These are phyloP conservation scores for Epistrophe grossulariae DNA, from an alignment of 2,888 invertebrate species.

Conservation along the genomic window DNA sequence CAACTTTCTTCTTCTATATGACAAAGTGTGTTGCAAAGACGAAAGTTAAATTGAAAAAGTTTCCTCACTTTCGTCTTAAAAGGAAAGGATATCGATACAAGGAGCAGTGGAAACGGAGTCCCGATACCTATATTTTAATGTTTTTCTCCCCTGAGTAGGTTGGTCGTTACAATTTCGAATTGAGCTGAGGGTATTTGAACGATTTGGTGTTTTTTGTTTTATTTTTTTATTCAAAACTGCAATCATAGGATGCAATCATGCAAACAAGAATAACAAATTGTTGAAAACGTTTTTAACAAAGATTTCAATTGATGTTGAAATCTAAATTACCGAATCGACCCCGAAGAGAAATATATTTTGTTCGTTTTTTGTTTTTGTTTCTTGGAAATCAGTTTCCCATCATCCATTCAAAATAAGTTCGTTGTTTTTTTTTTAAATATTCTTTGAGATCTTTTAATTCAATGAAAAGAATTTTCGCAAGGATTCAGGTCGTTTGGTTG, in stretches of 20 bases:
- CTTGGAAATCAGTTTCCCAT: conserved; percentile 32
- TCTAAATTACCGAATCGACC: conserved; percentile 28
- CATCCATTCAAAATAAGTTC: conserved; percentile 17
- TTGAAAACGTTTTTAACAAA: conserved; percentile 38
- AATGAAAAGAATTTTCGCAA: conserved; percentile 26
- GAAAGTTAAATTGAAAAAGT: conserved; percentile 75
- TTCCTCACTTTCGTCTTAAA: conserved; percentile 53
- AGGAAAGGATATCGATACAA: conserved; percentile 71
- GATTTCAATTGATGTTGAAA: conserved; percentile 57
- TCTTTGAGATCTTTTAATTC: conserved; percentile 39
- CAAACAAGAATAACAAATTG: conserved; percentile 69
- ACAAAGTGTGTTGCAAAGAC: conserved; percentile 60
- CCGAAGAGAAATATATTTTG: not conserved
- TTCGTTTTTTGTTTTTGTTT: conserved; percentile 3
- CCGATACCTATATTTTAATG: conserved; percentile 8
- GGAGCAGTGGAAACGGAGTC: conserved; percentile 8
- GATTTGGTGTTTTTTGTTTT: conserved; percentile 29
- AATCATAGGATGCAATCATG: conserved; percentile 74
- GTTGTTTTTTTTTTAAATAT: conserved; percentile 32
- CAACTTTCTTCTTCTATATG: conserved; percentile 31
- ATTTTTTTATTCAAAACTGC: conserved; percentile 68
- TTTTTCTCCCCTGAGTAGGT: conserved; percentile 2
- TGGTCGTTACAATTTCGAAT: conserved; percentile 43
- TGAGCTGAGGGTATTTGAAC: conserved; percentile 44
- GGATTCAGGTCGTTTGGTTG: conserved; percentile 31